phyloP scores from a whole-genome alignment of 2,888 invertebrate genomes.

The Drosophila limbata region DNA sequence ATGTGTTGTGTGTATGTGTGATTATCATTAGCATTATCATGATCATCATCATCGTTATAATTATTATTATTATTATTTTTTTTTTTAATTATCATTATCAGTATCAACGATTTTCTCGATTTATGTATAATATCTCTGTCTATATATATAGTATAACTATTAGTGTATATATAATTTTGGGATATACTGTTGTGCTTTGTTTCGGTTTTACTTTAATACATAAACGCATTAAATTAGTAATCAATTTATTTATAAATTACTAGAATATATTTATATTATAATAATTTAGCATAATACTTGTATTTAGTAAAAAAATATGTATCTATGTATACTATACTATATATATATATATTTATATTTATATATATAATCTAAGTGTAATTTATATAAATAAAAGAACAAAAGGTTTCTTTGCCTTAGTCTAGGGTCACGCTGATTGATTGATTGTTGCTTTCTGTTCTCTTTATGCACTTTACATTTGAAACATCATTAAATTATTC shows the following conservation, averaged over 20 bases:
- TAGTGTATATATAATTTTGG: slow-evolving; percentile 37
- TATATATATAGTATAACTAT: slow-evolving; percentile 39
- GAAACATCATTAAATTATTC: slow-evolving; percentile 8
- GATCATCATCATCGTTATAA: slow-evolving; percentile 32
- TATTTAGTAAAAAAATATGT: slow-evolving; percentile 34
- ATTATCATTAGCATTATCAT: slow-evolving; percentile 35
- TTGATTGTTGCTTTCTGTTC: slow-evolving; percentile 16
- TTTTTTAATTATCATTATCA: slow-evolving; percentile 22
- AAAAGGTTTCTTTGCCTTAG: slow-evolving; percentile 55
- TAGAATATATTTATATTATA: slow-evolving; percentile 34
- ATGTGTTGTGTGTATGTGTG: slow-evolving; percentile 9
- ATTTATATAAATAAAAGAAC: slow-evolving; percentile 46
- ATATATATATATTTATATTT: slow-evolving; percentile 28
- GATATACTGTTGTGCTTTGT: slow-evolving; percentile 37
- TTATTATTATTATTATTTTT: slow-evolving; percentile 14
- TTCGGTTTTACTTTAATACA: slow-evolving; percentile 40
- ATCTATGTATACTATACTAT: slow-evolving; percentile 20
- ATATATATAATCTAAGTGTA: slow-evolving; percentile 22
- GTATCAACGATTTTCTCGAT: slow-evolving; percentile 22
- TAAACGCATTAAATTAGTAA: slow-evolving; percentile 36
- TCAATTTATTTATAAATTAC: slow-evolving; percentile 39
- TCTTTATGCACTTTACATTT: slow-evolving; percentile 18
- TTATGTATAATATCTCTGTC: slow-evolving; percentile 17
- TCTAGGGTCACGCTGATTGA: slow-evolving; percentile 44
- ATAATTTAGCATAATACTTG: slow-evolving; percentile 44